phyloP scores from a whole-genome alignment of 1,140 invertebrate genomes.

The Araneus ventricosus region DNA sequence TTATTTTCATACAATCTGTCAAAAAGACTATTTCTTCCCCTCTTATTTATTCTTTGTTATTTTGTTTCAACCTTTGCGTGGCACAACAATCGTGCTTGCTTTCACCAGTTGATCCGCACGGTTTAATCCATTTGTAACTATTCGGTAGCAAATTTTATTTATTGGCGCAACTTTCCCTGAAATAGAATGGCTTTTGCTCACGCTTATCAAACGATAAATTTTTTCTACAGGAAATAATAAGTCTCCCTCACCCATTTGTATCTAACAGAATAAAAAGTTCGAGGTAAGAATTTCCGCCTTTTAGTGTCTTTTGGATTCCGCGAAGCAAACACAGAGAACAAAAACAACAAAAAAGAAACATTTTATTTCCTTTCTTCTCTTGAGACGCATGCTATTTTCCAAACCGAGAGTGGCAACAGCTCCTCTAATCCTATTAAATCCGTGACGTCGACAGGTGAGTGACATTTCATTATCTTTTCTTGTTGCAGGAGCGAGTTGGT shows the following conservation, averaged over 20 bases:
- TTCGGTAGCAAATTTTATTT: neutral
- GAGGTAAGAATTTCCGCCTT: neutral
- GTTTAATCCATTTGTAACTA: neutral
- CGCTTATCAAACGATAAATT: slow-evolving; percentile 6
- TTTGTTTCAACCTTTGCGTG: neutral
- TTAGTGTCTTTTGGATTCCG: neutral
- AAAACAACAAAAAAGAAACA: no score
- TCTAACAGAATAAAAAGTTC: neutral
- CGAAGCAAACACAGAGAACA: neutral
- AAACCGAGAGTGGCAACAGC: no score
- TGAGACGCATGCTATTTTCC: no score
- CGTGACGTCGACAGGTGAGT: no score
- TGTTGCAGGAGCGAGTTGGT: no score
- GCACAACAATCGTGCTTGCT: neutral
- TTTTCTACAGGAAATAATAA: neutral
- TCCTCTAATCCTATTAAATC: no score
- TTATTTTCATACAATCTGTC: no score
- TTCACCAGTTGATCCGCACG: neutral
- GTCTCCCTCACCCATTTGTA: neutral
- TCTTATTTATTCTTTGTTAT: neutral
- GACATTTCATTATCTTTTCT: no score
- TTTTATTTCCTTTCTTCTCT: neutral
- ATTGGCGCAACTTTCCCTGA: neutral
- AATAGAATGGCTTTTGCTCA: neutral
- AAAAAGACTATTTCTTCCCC: no score